A percentile compares a stretch with the other conserved stretches of the same genome.
Evolutionary conservation across 1,140 invertebrate species (phyloP).

Genomic region (Drosophila bipectinata): DNA sequence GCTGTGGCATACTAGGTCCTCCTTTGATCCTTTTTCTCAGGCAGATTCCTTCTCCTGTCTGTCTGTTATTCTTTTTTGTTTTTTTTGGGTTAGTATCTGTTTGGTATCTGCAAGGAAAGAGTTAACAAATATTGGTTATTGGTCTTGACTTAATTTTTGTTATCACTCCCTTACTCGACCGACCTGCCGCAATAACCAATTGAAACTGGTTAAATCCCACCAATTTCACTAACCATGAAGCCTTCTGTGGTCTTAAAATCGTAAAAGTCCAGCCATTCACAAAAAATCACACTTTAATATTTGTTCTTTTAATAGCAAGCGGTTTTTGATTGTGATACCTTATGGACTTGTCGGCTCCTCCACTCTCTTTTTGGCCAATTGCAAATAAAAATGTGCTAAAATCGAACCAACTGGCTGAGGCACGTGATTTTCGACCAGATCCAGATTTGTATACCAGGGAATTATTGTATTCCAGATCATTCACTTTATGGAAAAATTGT

Average conservation of each 20-base stretch:
- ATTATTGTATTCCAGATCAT: not conserved
- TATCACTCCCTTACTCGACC: conserved; percentile 57
- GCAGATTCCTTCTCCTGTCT: not conserved
- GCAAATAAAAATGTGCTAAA: conserved; percentile 69
- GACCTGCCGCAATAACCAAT: conserved; percentile 82
- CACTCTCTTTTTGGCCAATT: conserved; percentile 4
- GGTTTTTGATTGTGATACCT: not conserved
- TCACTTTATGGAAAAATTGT: not conserved
- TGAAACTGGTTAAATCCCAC: conserved; percentile 73
- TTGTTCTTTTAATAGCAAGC: conserved; percentile 8
- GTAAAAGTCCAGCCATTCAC: conserved; percentile 10
- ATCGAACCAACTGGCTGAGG: conserved; percentile 16
- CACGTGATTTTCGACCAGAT: conserved; percentile 19
- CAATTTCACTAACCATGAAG: conserved; percentile 47
- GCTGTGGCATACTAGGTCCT: conserved; percentile 62
- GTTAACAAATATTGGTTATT: conserved; percentile 21
- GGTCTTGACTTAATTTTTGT: conserved; percentile 4
- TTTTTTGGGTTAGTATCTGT: not conserved
- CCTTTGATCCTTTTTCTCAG: conserved; percentile 14
- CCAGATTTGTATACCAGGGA: not conserved
- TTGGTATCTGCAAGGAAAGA: conserved; percentile 23
- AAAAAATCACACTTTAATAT: conserved; percentile 35
- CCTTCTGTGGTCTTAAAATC: conserved; percentile 24
- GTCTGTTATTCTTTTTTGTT: not conserved
- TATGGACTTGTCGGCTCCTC: conserved; percentile 11